phyloP scores from a whole-genome alignment of 1,140 invertebrate species.

The Trichogramma pretiosum region DNA sequence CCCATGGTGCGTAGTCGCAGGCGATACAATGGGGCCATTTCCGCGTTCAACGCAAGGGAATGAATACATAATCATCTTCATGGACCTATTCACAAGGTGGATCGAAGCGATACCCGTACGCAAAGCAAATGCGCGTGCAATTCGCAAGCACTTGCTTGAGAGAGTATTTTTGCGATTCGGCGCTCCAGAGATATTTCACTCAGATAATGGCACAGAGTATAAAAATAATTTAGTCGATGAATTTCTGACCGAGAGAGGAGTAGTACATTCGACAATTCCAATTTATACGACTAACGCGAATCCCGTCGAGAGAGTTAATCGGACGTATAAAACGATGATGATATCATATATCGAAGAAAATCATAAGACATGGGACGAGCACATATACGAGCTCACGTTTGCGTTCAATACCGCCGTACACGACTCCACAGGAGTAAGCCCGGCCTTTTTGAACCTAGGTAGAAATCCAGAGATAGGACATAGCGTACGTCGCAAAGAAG shows the following conservation, averaged over 20 bases:
- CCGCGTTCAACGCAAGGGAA: neutral
- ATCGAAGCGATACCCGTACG: neutral
- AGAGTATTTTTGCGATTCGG: neutral
- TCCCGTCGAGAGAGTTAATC: constrained; percentile 24
- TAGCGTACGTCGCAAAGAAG: neutral
- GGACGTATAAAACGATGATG: constrained; percentile 22
- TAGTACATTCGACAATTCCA: constrained; percentile 27
- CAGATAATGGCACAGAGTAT: constrained; percentile 1
- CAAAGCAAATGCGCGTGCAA: neutral
- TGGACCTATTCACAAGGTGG: constrained; percentile 19
- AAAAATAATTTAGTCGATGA: neutral
- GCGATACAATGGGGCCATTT: constrained; percentile 31
- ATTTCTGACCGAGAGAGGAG: neutral
- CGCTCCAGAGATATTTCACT: neutral
- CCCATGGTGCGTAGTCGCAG: constrained; percentile 26
- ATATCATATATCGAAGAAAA: no score
- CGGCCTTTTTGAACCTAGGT: neutral
- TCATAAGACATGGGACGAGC: constrained; percentile 1
- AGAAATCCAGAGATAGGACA: neutral
- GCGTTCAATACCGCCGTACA: neutral
- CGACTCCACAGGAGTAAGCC: neutral
- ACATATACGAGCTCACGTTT: neutral
- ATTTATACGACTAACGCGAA: constrained; percentile 34
- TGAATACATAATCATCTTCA: neutral
- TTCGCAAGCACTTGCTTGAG: neutral